These are phyloP conservation scores for Notarius quadriscutis DNA, from an alignment of 2,113 vertebrate genomes.

Conservation along the genomic window DNA sequence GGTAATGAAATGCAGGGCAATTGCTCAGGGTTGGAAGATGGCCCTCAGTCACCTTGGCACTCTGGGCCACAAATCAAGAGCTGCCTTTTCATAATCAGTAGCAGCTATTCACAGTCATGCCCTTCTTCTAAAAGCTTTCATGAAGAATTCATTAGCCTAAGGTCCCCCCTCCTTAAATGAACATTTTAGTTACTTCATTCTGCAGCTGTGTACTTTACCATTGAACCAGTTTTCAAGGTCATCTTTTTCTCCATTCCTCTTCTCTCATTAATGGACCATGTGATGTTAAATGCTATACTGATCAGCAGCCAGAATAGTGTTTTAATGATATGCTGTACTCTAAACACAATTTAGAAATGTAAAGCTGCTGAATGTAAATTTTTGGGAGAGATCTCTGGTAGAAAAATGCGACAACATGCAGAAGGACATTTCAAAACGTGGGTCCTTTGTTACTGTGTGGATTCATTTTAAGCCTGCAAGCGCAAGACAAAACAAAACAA, in stretches of 20 bases:
- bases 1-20: slow-evolving; percentile 31
- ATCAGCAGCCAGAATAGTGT: not conserved
- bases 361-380: not conserved
- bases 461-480: not conserved
- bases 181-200: slow-evolving; percentile 29
- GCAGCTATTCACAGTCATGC: slow-evolving; percentile 36
- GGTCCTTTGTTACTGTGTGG: not conserved
- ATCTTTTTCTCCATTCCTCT: not conserved
- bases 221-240: not conserved
- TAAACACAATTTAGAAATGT: not conserved
- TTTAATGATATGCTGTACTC: not conserved
- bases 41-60: slow-evolving; percentile 20
- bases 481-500: not conserved
- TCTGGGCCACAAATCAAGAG: slow-evolving; percentile 37
- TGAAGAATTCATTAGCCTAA: slow-evolving; percentile 42
- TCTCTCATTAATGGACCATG: not conserved
- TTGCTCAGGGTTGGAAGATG: slow-evolving; percentile 30
- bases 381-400: not conserved
- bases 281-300: not conserved
- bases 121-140: slow-evolving; percentile 35
- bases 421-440: not conserved
- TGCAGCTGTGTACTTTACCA: slow-evolving; percentile 7
- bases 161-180: slow-evolving; percentile 38
- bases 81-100: slow-evolving; percentile 38
- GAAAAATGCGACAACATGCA: not conserved